Percentiles rank a stretch among this genome's conserved stretches.
Evolutionary conservation across 2,888 invertebrate genomes (phyloP).

Genomic region (Pterostichus niger): DNA sequence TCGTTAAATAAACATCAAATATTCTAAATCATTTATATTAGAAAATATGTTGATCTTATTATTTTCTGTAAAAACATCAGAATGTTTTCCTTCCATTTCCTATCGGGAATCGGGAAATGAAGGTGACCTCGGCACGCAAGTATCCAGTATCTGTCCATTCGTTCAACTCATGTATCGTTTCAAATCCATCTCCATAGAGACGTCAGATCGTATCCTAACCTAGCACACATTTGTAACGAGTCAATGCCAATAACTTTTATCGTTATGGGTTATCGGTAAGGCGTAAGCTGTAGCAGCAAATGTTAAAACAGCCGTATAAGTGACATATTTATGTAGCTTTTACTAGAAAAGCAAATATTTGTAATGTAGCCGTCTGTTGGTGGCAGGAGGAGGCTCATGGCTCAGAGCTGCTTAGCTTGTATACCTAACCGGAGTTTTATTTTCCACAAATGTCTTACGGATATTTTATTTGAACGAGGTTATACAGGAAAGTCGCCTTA

Average conservation of each 20-base stretch:
- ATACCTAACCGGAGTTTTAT: constrained; percentile 45
- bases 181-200: constrained; percentile 15
- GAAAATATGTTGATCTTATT: no score
- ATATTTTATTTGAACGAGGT: constrained; percentile 52
- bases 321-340: constrained; percentile 60
- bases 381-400: not conserved
- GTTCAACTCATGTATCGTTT: no score
- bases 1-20: no score
- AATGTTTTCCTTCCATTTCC: no score
- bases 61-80: no score
- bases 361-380: constrained; percentile 45
- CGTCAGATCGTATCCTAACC: constrained; percentile 16
- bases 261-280: constrained; percentile 51
- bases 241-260: constrained; percentile 48
- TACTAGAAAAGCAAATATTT: constrained; percentile 64
- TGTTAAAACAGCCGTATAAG: constrained; percentile 56
- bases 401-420: not conserved
- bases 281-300: constrained; percentile 10
- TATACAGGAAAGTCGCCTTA: constrained; percentile 35
- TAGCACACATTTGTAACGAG: constrained; percentile 10
- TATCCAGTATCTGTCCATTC: no score
- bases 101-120: no score
- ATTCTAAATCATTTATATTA: no score
- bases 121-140: no score
- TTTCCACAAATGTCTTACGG: constrained; percentile 36